Percentiles rank a stretch among this genome's conserved stretches.
phyloP scores from a whole-genome alignment of 2,113 vertebrate species.

The Phocoena phocoena region DNA sequence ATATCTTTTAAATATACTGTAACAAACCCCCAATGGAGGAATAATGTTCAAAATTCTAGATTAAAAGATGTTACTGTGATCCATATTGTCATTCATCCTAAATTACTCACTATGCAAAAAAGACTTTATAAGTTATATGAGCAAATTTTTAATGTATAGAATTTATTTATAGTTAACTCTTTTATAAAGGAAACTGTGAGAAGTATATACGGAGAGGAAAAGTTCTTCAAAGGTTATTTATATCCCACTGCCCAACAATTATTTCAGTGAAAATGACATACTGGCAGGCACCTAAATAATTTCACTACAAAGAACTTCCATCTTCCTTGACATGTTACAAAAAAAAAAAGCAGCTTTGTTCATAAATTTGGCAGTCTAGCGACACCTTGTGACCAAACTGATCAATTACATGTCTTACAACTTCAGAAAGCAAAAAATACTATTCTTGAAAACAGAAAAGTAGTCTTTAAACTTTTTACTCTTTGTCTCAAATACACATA shows the following conservation, averaged over 20 bases:
- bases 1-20: background rate
- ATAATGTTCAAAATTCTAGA: background rate
- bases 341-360: background rate
- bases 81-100: background rate
- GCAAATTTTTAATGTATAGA: background rate
- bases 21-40: conserved; percentile 16
- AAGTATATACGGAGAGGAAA: background rate
- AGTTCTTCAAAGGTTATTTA: background rate
- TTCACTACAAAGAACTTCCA: background rate
- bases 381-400: conserved; percentile 80
- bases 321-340: background rate
- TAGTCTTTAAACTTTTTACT: background rate
- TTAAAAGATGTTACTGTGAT: background rate
- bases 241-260: background rate
- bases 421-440: background rate
- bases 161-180: background rate
- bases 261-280: background rate
- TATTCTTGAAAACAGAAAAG: background rate
- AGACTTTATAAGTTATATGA: background rate
- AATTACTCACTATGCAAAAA: background rate
- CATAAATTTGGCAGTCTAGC: conserved; percentile 35
- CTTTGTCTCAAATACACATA: background rate
- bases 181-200: background rate
- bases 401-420: conserved; percentile 59
- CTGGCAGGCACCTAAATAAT: background rate